phyloP scores from a whole-genome alignment of 2,888 invertebrate species.

The Pollenia labialis region DNA sequence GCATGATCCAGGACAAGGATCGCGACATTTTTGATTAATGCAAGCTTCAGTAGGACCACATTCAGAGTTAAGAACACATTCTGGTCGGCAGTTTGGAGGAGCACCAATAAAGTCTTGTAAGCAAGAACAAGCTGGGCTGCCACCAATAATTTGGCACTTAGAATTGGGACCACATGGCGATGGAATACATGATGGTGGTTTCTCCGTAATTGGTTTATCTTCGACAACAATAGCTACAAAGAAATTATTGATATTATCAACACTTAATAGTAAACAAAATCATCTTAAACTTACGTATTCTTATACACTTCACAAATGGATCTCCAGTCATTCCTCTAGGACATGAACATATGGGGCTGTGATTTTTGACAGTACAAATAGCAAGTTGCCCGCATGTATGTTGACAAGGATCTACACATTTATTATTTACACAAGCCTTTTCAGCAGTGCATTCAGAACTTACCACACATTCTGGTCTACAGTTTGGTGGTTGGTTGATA shows the following conservation, averaged over 20 bases:
- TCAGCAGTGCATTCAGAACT: conserved; percentile 93
- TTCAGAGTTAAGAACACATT: conserved; percentile 91
- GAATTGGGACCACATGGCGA: conserved; percentile 94
- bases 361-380: conserved; percentile 92
- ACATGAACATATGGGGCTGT: conserved; percentile 94
- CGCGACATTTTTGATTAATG: conserved; percentile 91
- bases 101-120: conserved; percentile 91
- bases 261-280: neutral
- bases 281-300: conserved; percentile 86
- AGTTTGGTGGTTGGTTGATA: conserved; percentile 91
- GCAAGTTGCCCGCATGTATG: conserved; percentile 94
- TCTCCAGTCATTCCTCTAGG: conserved; percentile 93
- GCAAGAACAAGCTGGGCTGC: conserved; percentile 91
- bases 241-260: neutral
- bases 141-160: conserved; percentile 90
- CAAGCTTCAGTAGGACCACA: conserved; percentile 91
- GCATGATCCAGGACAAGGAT: conserved; percentile 93
- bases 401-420: conserved; percentile 94
- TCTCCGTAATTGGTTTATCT: conserved; percentile 85
- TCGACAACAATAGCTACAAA: conserved; percentile 75
- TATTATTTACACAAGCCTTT: conserved; percentile 93
- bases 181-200: conserved; percentile 91
- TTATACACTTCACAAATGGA: conserved; percentile 91
- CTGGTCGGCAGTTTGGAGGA: conserved; percentile 91
- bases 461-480: conserved; percentile 94